Percentiles rank a stretch among this genome's conserved stretches.
These are phyloP conservation scores for Pseudanteris insignis DNA, from an alignment of 2,888 invertebrate genomes.

Conservation along the genomic window DNA sequence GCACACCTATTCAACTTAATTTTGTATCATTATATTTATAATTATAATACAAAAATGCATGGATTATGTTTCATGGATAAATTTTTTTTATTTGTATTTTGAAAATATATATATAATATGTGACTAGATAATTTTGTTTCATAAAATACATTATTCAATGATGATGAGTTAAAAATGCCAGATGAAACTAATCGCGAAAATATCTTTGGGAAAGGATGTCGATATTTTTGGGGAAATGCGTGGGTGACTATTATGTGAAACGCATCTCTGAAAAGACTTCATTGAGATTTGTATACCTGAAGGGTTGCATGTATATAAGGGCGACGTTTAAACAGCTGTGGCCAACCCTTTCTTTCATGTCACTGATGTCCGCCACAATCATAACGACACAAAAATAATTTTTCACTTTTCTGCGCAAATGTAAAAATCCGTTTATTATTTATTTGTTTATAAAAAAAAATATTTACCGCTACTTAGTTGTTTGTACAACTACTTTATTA, in stretches of 20 bases:
- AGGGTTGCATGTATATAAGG: slow-evolving; percentile 31
- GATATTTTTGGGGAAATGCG: slow-evolving; percentile 41
- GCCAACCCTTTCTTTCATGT: slow-evolving; percentile 35
- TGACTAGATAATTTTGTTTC: not conserved
- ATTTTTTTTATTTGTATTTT: no score
- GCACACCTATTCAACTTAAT: no score
- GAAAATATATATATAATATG: not conserved
- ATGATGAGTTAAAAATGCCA: no score
- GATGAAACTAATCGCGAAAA: slow-evolving; percentile 24
- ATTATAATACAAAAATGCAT: no score
- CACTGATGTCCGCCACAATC: no score
- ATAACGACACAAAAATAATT: slow-evolving; percentile 26
- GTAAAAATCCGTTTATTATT: slow-evolving; percentile 17
- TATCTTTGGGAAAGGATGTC: slow-evolving; percentile 20
- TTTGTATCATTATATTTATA: no score
- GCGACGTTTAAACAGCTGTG: slow-evolving; percentile 44
- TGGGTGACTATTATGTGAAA: slow-evolving; percentile 39
- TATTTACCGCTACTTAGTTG: not conserved
- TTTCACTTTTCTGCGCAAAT: slow-evolving; percentile 6
- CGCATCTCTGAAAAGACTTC: slow-evolving; percentile 26
- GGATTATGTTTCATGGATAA: no score
- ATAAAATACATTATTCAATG: no score
- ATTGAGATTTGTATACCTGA: slow-evolving; percentile 35
- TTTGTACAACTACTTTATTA: no score
- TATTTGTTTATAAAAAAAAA: not conserved